These are phyloP conservation scores for Trypoxylus dichotomus DNA, from an alignment of 1,140 invertebrate genomes.

Conservation along the genomic window DNA sequence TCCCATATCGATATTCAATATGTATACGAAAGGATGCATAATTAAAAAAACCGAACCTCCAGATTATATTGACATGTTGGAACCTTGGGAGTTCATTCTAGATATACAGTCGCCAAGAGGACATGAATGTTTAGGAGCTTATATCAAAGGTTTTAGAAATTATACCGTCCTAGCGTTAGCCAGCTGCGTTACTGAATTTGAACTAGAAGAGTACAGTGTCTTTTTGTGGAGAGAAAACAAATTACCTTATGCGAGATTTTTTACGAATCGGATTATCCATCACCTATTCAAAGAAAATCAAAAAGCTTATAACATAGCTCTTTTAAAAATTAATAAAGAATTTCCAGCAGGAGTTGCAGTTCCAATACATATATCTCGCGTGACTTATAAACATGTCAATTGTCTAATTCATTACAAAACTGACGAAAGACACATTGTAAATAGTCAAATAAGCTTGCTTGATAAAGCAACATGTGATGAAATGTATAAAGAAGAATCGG, in stretches of 20 bases:
- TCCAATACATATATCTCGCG: not conserved
- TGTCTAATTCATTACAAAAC: not conserved
- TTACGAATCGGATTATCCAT: not conserved
- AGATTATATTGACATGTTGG: not conserved
- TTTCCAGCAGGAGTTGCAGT: not conserved
- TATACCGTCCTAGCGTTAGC: not conserved
- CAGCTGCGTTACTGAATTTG: not conserved
- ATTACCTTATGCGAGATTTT: not conserved
- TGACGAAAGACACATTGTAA: not conserved
- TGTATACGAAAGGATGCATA: not conserved
- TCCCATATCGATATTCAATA: not conserved
- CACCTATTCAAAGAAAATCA: not conserved
- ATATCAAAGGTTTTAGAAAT: not conserved
- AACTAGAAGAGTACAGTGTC: not conserved
- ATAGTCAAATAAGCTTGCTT: not conserved
- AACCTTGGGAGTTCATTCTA: not conserved
- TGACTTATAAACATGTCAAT: not conserved
- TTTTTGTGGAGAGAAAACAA: not conserved
- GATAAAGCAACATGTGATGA: not conserved
- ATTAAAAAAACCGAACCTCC: not conserved
- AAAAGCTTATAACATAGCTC: not conserved
- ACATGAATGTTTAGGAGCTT: not conserved
- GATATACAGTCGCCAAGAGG: not conserved
- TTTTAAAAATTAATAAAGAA: not conserved
- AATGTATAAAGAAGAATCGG: not conserved